Evolutionary conservation across 2,797 vertebrate species (phyloP).

Genomic region (Aulostomus chinensis): DNA sequence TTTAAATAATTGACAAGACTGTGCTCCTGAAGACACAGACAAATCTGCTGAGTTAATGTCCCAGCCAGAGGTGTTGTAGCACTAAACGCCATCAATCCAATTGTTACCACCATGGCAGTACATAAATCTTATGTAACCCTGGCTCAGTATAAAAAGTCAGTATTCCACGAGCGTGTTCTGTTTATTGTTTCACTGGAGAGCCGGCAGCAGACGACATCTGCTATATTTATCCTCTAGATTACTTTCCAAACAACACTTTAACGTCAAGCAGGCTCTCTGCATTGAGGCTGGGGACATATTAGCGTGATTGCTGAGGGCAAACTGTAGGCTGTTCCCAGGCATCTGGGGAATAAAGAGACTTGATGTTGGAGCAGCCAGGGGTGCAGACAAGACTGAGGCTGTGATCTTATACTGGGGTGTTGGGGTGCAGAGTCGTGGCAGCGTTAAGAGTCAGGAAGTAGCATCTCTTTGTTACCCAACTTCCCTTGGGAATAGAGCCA

Average conservation of each 20-base stretch:
- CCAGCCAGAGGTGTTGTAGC: slow-evolving; percentile 68
- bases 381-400: slow-evolving; percentile 46
- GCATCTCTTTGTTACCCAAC: slow-evolving; percentile 46
- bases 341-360: slow-evolving; percentile 59
- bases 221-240: slow-evolving; percentile 71
- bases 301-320: slow-evolving; percentile 60
- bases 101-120: slow-evolving; percentile 59
- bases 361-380: slow-evolving; percentile 57
- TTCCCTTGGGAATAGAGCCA: slow-evolving; percentile 51
- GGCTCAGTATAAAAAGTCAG: slow-evolving; percentile 61
- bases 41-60: slow-evolving; percentile 76
- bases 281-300: slow-evolving; percentile 53
- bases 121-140: slow-evolving; percentile 73
- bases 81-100: too few relatives aligned
- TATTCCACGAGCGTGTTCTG: slow-evolving; percentile 46
- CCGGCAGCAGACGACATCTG: slow-evolving; percentile 63
- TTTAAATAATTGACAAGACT: slow-evolving; percentile 80
- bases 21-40: slow-evolving; percentile 72
- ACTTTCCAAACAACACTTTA: slow-evolving; percentile 56
- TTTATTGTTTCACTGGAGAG: slow-evolving; percentile 66
- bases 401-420: slow-evolving; percentile 54
- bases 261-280: slow-evolving; percentile 36
- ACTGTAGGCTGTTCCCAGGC: slow-evolving; percentile 39
- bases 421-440: slow-evolving; percentile 3
- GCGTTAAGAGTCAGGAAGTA: too few relatives aligned